Base-by-base conservation (phyloP, 2,888 invertebrate genomes). In the Chironomus riparius region DNA sequence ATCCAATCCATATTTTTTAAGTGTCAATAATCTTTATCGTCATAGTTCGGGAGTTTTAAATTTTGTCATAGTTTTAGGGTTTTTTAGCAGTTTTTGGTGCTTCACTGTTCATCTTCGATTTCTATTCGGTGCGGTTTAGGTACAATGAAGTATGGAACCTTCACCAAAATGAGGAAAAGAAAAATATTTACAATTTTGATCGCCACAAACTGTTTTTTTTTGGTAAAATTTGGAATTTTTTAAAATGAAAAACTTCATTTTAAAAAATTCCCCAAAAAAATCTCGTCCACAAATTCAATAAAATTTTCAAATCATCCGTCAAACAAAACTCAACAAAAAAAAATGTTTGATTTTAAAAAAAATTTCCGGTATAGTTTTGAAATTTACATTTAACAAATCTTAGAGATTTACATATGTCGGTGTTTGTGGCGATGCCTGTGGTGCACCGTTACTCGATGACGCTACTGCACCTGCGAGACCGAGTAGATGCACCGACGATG, bases 351-450 rank as follows among this genome's bases (percentile, higher is more conserved):
- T 56, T 18, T 3, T 18, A 50, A 3, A 50, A n/a, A 50, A 50
- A 50, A 4, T 56, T 56, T 56, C 56, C 18, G 56, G 15, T 56
- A 18, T 56, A 28, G 62, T 65, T 65, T 65, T 21, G 65, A 65
- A 65, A 72, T 62, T 72, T 72, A 72, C 72, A 72, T 72, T 72
- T 72, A 70, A 68, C 38, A 76, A 50, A 77, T 68, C 74, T 76
- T 92, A 92, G 88, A 94, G 93, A 90, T 94, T 94, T 86, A 94
- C 95, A 88, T 95, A 95, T 81, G 95, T 94, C 80, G 94, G 94
- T 87, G 94, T 93, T 87, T 93, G 94, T 78, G 91, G 91, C 80
- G 88, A 87, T 78, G 85, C 83, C 79, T 86, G 86, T 79, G 86
- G 84, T 79, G 83, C 83, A 80, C 82, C 82, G 80, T 82, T 83